Evolutionary conservation across 2,113 vertebrate species (phyloP).

Genomic region (Gadus macrocephalus): DNA sequence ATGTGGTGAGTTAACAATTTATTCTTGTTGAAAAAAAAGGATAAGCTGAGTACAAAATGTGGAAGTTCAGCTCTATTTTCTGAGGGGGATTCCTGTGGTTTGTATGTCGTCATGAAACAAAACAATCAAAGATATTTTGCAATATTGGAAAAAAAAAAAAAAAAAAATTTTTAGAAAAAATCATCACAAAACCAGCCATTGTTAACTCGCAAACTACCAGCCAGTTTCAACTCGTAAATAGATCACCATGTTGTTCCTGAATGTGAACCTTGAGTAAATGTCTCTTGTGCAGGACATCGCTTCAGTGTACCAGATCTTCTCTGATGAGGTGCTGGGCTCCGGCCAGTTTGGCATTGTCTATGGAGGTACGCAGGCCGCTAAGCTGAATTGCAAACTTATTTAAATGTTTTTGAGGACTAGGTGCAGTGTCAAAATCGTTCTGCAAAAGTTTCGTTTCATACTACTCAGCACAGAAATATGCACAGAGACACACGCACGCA

Average conservation of each 20-base stretch:
- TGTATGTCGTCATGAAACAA: neutral
- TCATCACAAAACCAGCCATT: neutral
- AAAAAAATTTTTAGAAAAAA: neutral
- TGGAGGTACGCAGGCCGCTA: conserved; percentile 79
- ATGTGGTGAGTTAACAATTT: conserved; percentile 81
- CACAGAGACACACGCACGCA: no score
- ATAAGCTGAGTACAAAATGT: conserved; percentile 3
- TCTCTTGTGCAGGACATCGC: conserved; percentile 84
- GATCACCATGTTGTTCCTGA: conserved; percentile 1
- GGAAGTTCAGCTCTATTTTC: no score
- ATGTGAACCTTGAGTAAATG: conserved; percentile 19
- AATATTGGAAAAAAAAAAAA: neutral
- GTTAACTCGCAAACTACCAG: conserved; percentile 23
- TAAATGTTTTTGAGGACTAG: no score
- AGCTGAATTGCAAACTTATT: neutral
- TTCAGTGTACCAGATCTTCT: conserved; percentile 97
- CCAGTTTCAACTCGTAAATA: no score
- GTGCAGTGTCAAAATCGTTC: no score
- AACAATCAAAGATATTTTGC: no score
- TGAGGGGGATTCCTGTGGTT: neutral
- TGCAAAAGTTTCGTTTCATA: no score
- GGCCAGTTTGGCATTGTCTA: conserved; percentile 98
- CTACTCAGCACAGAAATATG: no score
- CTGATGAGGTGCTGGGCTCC: conserved; percentile 96
- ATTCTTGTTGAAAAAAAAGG: no score